Percentiles rank a stretch among this genome's conserved stretches.
Evolutionary conservation across 1,140 invertebrate genomes (phyloP).

Genomic region (Odontomachus brunneus): DNA sequence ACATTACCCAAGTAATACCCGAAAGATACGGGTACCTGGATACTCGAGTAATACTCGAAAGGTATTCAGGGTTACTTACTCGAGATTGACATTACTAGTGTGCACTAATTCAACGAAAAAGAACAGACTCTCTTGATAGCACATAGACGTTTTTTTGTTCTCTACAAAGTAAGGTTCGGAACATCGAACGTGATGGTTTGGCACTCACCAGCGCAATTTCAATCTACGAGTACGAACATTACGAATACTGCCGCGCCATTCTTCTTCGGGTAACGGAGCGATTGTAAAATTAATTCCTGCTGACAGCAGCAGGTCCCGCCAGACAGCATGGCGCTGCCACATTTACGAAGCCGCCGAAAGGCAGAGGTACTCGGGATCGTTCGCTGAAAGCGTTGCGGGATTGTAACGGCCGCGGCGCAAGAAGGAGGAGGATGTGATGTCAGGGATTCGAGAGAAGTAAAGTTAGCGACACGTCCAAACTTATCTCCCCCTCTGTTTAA

Average conservation of each 20-base stretch:
- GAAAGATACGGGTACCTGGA: no score
- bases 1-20: no score
- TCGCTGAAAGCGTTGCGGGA: slow-evolving; percentile 46
- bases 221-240: not conserved
- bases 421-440: slow-evolving; percentile 29
- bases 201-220: not conserved
- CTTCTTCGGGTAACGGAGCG: slow-evolving; percentile 18
- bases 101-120: no score
- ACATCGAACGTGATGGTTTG: not conserved
- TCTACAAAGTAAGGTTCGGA: not conserved
- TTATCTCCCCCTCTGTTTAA: slow-evolving; percentile 83
- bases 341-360: slow-evolving; percentile 61
- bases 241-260: not conserved
- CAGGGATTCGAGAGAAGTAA: slow-evolving; percentile 71
- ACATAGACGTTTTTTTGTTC: not conserved
- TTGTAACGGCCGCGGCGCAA: slow-evolving; percentile 36
- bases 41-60: no score
- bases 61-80: no score
- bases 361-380: slow-evolving; percentile 57
- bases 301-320: slow-evolving; percentile 42
- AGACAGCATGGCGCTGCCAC: slow-evolving; percentile 31
- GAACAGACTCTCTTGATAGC: no score
- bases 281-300: slow-evolving; percentile 57
- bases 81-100: no score
- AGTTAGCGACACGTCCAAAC: slow-evolving; percentile 82